These are phyloP conservation scores for Lepidocolaptes lacrymiger DNA, from an alignment of 2,797 vertebrate genomes.

Conservation along the genomic window DNA sequence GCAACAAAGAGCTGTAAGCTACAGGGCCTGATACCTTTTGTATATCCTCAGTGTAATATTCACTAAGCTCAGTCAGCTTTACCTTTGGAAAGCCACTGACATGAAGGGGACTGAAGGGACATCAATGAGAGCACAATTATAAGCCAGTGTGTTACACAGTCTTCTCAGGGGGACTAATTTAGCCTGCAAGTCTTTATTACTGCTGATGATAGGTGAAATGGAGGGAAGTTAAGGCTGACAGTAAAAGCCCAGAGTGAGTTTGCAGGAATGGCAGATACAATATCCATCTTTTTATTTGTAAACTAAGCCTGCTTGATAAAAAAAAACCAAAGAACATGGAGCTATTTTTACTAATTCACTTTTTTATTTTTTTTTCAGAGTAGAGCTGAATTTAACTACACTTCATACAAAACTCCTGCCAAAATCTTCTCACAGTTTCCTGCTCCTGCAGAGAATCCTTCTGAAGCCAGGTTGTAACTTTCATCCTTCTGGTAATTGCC, in stretches of 20 bases:
- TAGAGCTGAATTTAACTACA: background rate
- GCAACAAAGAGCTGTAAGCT: background rate
- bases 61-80: background rate
- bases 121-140: background rate
- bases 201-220: background rate
- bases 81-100: background rate
- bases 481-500: background rate
- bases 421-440: background rate
- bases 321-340: background rate
- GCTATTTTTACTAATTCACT: background rate
- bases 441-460: background rate
- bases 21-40: background rate
- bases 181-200: conserved; percentile 13
- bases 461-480: background rate
- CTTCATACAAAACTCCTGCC: background rate
- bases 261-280: background rate
- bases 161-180: background rate
- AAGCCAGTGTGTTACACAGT: background rate
- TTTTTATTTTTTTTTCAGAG: background rate
- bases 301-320: background rate
- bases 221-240: background rate
- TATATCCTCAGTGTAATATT: background rate
- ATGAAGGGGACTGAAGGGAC: background rate
- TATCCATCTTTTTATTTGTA: background rate
- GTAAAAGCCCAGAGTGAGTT: background rate